Evolutionary conservation across 2,888 invertebrate genomes (phyloP).

Genomic region (Stramonita haemastoma): DNA sequence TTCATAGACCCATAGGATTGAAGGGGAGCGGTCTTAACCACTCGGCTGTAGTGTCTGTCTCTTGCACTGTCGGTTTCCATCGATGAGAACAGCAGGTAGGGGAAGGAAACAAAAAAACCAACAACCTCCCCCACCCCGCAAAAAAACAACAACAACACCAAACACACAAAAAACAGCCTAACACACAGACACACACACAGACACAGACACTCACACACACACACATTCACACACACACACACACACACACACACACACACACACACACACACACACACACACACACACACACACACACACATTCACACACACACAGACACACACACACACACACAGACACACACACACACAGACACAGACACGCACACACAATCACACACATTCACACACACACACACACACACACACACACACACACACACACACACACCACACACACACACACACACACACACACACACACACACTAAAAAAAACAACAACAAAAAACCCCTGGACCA

Average conservation of each 20-base stretch:
- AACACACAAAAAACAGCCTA: too few species aligned
- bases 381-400: not conserved
- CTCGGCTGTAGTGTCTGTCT: too few species aligned
- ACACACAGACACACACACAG: not conserved
- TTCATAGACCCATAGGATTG: too few species aligned
- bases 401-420: conserved; percentile 7
- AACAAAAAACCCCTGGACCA: too few species aligned
- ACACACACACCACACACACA: conserved; percentile 1
- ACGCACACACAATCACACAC: not conserved
- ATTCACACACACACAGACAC: not conserved
- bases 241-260: conserved; percentile 8
- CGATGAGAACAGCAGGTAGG: too few species aligned
- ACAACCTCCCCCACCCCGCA: too few species aligned
- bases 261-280: conserved; percentile 23
- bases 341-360: not conserved
- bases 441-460: not conserved
- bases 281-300: conserved; percentile 20
- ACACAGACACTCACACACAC: not conserved
- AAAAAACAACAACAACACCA: too few species aligned
- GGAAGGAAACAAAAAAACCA: too few species aligned
- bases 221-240: not conserved
- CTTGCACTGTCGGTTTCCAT: too few species aligned
- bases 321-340: not conserved
- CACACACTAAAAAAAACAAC: too few species aligned
- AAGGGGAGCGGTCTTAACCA: too few species aligned